Conservation (phyloP, 2,888 invertebrate species). For the Pecten maximus region DNA sequence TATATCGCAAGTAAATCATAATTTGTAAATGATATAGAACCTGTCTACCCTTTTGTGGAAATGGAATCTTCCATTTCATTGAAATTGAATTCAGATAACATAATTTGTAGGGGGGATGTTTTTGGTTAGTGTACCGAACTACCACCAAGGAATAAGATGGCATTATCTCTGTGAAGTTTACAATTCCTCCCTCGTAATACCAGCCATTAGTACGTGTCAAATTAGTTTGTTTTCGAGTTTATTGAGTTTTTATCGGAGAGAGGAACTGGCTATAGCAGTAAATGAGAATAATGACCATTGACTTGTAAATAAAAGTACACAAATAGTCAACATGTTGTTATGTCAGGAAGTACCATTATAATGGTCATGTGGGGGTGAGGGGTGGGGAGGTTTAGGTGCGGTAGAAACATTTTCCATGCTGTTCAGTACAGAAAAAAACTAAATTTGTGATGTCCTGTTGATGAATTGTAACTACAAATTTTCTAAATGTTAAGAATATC, state of each 20-base stretch:
- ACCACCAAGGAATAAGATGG: not conserved
- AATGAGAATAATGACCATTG: not conserved
- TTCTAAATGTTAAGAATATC: too few species aligned
- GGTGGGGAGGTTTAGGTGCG: not conserved
- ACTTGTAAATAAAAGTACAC: not conserved
- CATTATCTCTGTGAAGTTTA: not conserved
- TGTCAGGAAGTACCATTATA: not conserved
- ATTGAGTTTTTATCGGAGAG: not conserved
- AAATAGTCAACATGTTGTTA: not conserved
- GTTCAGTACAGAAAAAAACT: too few species aligned
- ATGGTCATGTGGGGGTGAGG: not conserved
- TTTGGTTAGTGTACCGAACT: not conserved
- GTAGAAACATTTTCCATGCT: too few species aligned
- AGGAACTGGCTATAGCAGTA: not conserved
- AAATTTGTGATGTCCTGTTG: too few species aligned
- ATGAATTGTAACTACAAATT: too few species aligned
- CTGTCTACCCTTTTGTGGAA: not conserved
- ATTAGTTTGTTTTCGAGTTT: not conserved
- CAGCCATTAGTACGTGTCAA: not conserved
- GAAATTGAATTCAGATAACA: not conserved
- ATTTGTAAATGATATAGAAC: not conserved
- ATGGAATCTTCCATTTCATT: conserved; percentile 13
- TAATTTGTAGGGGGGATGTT: not conserved
- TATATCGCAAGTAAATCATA: not conserved
- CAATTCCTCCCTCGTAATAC: not conserved